Base-by-base conservation (phyloP, 2,113 vertebrate species). In the Pelmatolapia mariae region DNA sequence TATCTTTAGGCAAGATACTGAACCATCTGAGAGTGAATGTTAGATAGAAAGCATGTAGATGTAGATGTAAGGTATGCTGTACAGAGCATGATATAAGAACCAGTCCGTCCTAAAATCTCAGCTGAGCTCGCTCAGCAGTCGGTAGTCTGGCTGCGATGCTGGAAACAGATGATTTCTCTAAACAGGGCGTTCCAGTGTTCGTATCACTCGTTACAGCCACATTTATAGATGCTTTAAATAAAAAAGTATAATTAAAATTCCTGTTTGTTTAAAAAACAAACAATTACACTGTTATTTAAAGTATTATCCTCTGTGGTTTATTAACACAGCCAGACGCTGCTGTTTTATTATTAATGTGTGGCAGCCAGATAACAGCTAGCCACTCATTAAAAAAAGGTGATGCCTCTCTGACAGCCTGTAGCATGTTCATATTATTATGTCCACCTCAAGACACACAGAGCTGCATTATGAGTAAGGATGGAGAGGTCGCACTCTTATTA, bases 61-160 rank as follows among this genome's bases (percentile, higher is more conserved):
- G 38, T 40, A 40, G 38, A 3, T 11, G 16, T 61, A 33, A 63
- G 0, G 6, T 63, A n/a, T 0, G 18, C 59, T 63, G 4, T 19
- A 19, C 1, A 1, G 2, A 18, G 26, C 15, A 18, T 0, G 15
- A 31, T 6, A 31, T 9, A 9, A 33, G 1, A 61, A 6, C 29
- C 29, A 63, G 59, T 19, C 57, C 0, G 0, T 3, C 59, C 29
- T 33, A 63, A 63, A 63, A 63, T 33, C 29, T 33, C 59, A 10
- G 16, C 19, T 33, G 59, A 33, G 8, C 36, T 38, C 63, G 12
- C 63, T 24, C 63, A 31, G 56, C 6, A 59, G 56, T 29, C 0
- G 12, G 12, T 59, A 15, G 36, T 40, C 63, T 22, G 12, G n/a
- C 36, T 63, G 31, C 4, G 31, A 33, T 5, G 16, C 16, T 29